Evolutionary conservation across 1,140 invertebrate species (phyloP), one percentile per base, ranked within the genome.

Genomic region (Drosophila teissieri): DNA sequence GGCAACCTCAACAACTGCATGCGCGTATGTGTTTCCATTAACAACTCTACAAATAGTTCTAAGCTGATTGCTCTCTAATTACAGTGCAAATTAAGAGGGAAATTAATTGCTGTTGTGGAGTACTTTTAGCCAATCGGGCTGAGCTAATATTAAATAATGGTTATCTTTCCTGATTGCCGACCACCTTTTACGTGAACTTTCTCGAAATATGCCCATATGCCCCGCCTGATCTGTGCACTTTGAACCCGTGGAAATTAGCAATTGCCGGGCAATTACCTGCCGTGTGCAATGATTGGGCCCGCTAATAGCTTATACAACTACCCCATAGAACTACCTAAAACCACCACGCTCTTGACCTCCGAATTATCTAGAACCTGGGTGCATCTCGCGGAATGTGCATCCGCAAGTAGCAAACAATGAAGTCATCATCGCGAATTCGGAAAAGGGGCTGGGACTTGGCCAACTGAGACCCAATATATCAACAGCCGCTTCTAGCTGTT

Each of bases 361-460:
- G 36, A 37, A 22, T 40, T 17, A 37, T 39, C 7, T 15, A 22
- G 37, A 34, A 42, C 44, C 60, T 37, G 44, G 45, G 14, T 24
- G n/a, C 57, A 52, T 22, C 42, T 55, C 51, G 34, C 60, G 78
- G 70, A 72, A 88, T 88, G 65, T 73, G 65, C 83, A 86, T 88
- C 74, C 74, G 60, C 58, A 49, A 61, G 72, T 68, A 42, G 48
- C 51, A 82, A 75, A 65, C 60, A 78, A 67, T 54, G 63, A 44
- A 63, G 34, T 67, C 40, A 58, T 39, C 42, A 14, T 27, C 44
- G 54, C 34, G 56, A 48, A 55, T 24, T 36, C 24, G 31, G 27
- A 45, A 48, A 46, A 54, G 44, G 52, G n/a, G 37, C 39, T 31
- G 45, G 37, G 10, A 27, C 60, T 15, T 12, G 4, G 10, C 53